Evolutionary conservation across 1,140 invertebrate species (phyloP), one percentile per base, ranked within the genome.

Genomic region (Cyclargus thomasi): DNA sequence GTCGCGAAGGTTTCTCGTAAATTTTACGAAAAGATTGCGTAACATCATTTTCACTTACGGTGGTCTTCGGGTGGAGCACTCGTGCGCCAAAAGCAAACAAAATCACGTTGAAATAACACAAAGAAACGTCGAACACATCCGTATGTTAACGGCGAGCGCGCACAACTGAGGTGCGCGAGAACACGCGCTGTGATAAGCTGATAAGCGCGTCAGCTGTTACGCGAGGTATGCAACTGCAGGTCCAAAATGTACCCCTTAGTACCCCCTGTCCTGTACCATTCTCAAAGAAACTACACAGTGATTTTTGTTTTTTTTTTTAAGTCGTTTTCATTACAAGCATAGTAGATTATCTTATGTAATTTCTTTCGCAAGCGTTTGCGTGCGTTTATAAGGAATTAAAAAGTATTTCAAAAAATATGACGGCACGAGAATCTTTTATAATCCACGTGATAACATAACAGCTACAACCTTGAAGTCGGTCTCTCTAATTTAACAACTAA

Each of bases 141-240:
- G 74, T 78, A 74, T 74, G 63, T 62, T 55, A 65, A 74, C 74
- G 79, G 75, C 82, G 82, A 79, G 81, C 71, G 70, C 82, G 80
- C 82, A 76, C 73, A 71, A 83, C 83, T 83, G 74, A 73, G 71
- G 62, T 63, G 71, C 69, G 74, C 79, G 80, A 83, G 84, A 80
- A 80, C 5, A 82, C 76, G 77, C 80, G 73, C 77, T 80, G 80
- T 87, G 85, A 87, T 87, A 86, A 85, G 74, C 80, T 87, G 85
- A 87, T 87, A 87, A 87, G 81, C 77, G 74, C 80, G 81, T 83
- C 81, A 85, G 70, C 78, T 71, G 67, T 69, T 75, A 74, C 65
- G 74, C 74, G 70, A 67, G 70, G 72, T n/a, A n/a, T n/a, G n/a
- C 11, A 8, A 29, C 5, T 29, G 29, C 29, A 29, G 29, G 29